Evolutionary conservation across 2,888 invertebrate species (phyloP), one percentile per base, ranked within the genome.

Genomic region (Chironomus riparius): DNA sequence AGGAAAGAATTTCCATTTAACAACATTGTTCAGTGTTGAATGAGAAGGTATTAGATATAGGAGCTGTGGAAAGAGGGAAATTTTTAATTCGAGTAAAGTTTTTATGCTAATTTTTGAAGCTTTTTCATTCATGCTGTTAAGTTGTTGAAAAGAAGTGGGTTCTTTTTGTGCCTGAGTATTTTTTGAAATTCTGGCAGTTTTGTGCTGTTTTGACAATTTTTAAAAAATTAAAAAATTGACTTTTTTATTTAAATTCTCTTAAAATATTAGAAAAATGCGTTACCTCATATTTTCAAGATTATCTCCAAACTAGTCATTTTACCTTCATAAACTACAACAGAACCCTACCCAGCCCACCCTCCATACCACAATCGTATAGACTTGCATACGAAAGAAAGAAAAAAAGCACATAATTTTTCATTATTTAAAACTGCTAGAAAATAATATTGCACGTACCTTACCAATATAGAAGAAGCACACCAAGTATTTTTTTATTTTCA

Each of bases 381-480:
- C 38, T 56, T 56, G 56, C 56, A 56, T 22, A 24, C 65, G 10
- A 13, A 65, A 22, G 2, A n/a, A 12, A 68, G 47, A 28, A 68
- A 68, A 38, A 70, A 70, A 71, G 28, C 71, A 71, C 22, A 71
- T 71, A 71, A 71, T 71, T 71, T 71, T 71, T 71, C 71, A 71
- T 71, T 71, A 71, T 71, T 71, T 71, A 50, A 71, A 71, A 71
- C 56, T 71, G 50, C 47, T 22, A 56, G 24, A 71, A 71, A 71
- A 70, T 70, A 71, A 71, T 71, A 71, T 71, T 71, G 56, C 71
- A 71, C 71, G 56, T 56, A 47, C 56, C 24, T 28, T 24, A 47
- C 70, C 47, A 22, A 18, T 28, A 28, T 38, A 38, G 10, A 38
- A 38, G 38, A 18, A 56, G 56, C n/a, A 56, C n/a, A n/a, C 18